Evolutionary conservation across 2,797 vertebrate species (phyloP).

Genomic region (Parambassis ranga): DNA sequence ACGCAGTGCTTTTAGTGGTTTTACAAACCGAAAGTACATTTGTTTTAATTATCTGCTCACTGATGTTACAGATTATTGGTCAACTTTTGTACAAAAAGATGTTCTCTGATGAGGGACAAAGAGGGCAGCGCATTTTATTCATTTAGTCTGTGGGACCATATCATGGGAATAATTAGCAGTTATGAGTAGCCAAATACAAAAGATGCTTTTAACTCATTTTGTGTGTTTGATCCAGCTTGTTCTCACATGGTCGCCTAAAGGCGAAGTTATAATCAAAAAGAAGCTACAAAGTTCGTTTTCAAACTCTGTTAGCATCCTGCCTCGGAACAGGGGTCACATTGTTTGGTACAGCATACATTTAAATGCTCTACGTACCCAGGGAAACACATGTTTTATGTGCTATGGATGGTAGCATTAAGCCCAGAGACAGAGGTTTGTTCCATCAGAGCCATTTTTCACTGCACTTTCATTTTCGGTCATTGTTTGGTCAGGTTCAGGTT

Average conservation of each 20-base stretch:
- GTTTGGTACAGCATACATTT: not conserved
- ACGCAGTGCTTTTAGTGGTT: constrained; percentile 4
- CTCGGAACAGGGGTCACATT: not conserved
- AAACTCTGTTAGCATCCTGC: not conserved
- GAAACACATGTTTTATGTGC: no score
- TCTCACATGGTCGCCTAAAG: not conserved
- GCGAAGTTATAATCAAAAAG: not conserved
- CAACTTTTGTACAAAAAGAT: not conserved
- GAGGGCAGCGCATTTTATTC: constrained; percentile 10
- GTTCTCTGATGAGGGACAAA: not conserved
- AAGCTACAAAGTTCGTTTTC: not conserved
- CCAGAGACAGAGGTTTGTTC: no score
- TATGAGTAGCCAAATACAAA: constrained; percentile 15
- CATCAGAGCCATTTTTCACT: no score
- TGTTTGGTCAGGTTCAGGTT: no score
- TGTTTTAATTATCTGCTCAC: not conserved
- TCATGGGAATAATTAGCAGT: constrained; percentile 4
- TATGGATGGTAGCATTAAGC: no score
- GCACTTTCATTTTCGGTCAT: no score
- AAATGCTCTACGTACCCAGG: no score
- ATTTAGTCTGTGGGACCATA: not conserved
- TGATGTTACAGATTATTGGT: no score
- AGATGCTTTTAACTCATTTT: constrained; percentile 9
- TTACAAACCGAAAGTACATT: not conserved
- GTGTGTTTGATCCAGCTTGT: not conserved